These are phyloP conservation scores for Chelonus formosanus DNA, from an alignment of 2,888 invertebrate genomes.

Conservation along the genomic window DNA sequence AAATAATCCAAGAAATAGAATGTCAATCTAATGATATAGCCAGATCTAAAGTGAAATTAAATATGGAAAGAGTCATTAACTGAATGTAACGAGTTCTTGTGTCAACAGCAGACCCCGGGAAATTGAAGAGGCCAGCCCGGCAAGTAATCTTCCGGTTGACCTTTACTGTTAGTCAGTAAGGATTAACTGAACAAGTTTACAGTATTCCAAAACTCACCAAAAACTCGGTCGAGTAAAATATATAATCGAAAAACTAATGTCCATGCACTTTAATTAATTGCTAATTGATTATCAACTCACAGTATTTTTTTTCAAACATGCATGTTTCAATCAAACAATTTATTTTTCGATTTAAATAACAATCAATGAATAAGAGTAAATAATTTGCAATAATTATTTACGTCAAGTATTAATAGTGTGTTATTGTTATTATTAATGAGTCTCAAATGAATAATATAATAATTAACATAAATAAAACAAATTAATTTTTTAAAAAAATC, in stretches of 20 bases:
- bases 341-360: not conserved
- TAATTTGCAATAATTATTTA: no score
- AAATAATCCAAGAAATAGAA: not conserved
- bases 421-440: no score
- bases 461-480: no score
- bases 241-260: not conserved
- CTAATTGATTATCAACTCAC: not conserved
- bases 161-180: constrained; percentile 21
- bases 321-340: not conserved
- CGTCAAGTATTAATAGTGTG: no score
- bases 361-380: no score
- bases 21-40: no score
- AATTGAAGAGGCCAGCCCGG: constrained; percentile 23
- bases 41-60: not conserved
- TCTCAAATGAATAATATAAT: no score
- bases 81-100: constrained; percentile 22
- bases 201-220: no score
- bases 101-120: constrained; percentile 30
- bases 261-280: not conserved
- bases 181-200: not conserved
- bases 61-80: not conserved
- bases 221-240: not conserved
- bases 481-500: no score
- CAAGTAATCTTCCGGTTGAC: constrained; percentile 36
- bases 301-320: not conserved